Percentiles rank a stretch among this genome's conserved stretches.
phyloP scores from a whole-genome alignment of 2,113 vertebrate species.

The Eonycteris spelaea region DNA sequence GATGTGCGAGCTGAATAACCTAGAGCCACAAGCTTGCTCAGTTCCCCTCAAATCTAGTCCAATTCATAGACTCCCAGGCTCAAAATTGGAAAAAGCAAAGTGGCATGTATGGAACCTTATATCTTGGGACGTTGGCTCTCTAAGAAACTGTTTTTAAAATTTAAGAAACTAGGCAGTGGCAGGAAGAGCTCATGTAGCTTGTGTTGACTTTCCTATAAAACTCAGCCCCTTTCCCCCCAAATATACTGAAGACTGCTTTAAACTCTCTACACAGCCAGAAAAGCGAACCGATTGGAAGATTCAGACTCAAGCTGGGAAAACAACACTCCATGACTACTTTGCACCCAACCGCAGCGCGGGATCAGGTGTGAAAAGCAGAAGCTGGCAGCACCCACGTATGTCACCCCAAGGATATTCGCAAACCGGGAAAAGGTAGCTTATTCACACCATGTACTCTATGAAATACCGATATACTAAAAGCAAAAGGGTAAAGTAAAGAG shows the following conservation, averaged over 20 bases:
- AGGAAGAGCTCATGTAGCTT: neutral
- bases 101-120: fast-evolving
- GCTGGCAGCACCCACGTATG: too few relatives aligned
- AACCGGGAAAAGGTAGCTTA: fast-evolving
- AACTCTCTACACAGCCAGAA: neutral
- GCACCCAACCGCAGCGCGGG: neutral
- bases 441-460: neutral
- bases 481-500: neutral
- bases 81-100: neutral
- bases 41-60: neutral
- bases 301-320: neutral
- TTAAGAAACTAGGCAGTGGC: neutral
- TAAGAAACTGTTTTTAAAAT: neutral
- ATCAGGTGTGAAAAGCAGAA: neutral
- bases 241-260: neutral
- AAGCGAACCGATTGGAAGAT: neutral
- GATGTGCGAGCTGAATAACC: neutral
- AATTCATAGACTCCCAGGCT: neutral
- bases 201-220: neutral
- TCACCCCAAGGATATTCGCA: too few relatives aligned
- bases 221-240: too few relatives aligned
- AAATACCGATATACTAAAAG: neutral
- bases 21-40: fast-evolving
- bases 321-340: neutral
- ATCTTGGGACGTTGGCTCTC: neutral